Percentiles rank a stretch among this genome's conserved stretches.
Conservation (phyloP, 2,113 vertebrate genomes). For the Verasper variegatus region DNA sequence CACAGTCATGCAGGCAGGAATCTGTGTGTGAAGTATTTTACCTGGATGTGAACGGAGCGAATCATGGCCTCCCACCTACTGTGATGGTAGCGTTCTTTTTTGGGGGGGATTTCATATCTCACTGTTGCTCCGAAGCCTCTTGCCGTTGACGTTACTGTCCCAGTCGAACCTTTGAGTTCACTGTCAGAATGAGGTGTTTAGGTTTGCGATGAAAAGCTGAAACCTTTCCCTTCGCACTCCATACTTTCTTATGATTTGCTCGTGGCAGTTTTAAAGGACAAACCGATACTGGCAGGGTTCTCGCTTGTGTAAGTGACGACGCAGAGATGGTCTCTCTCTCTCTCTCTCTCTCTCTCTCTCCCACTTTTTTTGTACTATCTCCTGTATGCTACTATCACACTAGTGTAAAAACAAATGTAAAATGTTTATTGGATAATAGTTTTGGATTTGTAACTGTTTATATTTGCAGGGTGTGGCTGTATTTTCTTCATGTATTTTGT, state of each 20-base stretch:
- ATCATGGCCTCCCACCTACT: conserved; percentile 40
- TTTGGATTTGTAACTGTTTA: conserved; percentile 99
- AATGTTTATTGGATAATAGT: conserved; percentile 88
- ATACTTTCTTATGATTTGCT: background rate
- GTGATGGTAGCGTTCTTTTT: conserved; percentile 9
- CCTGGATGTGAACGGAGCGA: conserved; percentile 7
- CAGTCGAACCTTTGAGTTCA: background rate
- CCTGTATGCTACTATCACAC: conserved; percentile 91
- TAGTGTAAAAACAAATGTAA: conserved; percentile 88
- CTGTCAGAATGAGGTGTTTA: background rate
- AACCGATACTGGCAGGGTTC: conserved; percentile 11
- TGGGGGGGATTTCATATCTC: conserved; percentile 34
- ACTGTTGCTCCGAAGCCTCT: conserved; percentile 17
- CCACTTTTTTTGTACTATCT: conserved; percentile 82
- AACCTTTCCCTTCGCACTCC: conserved; percentile 2
- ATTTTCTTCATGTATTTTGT: conserved; percentile 98
- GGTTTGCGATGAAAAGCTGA: conserved; percentile 3
- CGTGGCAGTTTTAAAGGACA: conserved; percentile 20
- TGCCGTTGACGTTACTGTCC: conserved; percentile 37
- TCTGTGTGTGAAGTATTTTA: background rate
- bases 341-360: conserved; percentile 36
- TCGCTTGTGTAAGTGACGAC: conserved; percentile 52
- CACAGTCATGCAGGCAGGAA: background rate
- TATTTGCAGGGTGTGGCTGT: conserved; percentile 98
- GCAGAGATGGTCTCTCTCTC: conserved; percentile 41